Conservation (phyloP, 92 coral and sea anemone species). For the Heteractis magnifica region DNA sequence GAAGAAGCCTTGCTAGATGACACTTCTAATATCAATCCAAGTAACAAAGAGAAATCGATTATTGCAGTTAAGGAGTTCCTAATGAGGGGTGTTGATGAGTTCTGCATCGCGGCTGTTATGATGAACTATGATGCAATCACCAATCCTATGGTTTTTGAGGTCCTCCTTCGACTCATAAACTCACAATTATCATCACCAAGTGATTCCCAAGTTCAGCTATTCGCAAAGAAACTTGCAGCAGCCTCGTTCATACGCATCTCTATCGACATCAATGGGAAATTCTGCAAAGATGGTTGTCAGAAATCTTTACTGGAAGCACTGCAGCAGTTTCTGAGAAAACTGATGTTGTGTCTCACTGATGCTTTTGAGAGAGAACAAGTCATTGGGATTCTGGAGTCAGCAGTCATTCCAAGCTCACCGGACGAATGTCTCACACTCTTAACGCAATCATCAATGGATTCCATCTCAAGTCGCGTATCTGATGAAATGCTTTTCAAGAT, state of each 20-base stretch:
- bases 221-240: constrained; percentile 72
- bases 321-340: constrained; percentile 50
- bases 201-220: constrained; percentile 11
- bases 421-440: constrained; percentile 51
- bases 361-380: constrained; percentile 18
- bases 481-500: constrained; percentile 65
- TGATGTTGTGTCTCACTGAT: constrained; percentile 40
- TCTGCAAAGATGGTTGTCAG: constrained; percentile 31
- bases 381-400: constrained; percentile 18
- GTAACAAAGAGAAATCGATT: constrained; percentile 24
- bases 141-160: constrained; percentile 54
- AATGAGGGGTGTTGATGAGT: constrained; percentile 68
- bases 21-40: constrained; percentile 10
- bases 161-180: constrained; percentile 65
- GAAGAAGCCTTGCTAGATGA: constrained; percentile 64
- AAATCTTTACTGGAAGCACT: constrained; percentile 36
- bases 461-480: constrained; percentile 42
- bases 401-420: constrained; percentile 40
- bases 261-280: constrained; percentile 60
- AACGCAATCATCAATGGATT: constrained; percentile 56
- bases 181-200: constrained; percentile 46
- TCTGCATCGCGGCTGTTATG: constrained; percentile 82
- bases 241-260: constrained; percentile 79
- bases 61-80: constrained; percentile 44
- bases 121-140: constrained; percentile 59